Conservation (phyloP, 2,113 vertebrate genomes). For the Oryctolagus cuniculus region mOryCun1.1 NC_091443.1:57655001-57655500, state of each 20-base stretch:
- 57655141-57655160: conserved; percentile 80
- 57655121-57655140: conserved; percentile 81
- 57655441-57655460: conserved; percentile 81
- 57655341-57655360: conserved; percentile 76
- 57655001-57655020: conserved; percentile 88
- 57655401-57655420: conserved; percentile 82
- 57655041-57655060: conserved; percentile 81
- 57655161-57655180: conserved; percentile 80
- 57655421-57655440: conserved; percentile 88
- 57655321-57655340: conserved; percentile 77
- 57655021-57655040: conserved; percentile 84
- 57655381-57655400: conserved; percentile 69
- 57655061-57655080: conserved; percentile 83
- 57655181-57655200: conserved; percentile 79
- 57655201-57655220: conserved; percentile 82
- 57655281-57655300: conserved; percentile 85
- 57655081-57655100: conserved; percentile 78
- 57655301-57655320: conserved; percentile 86
- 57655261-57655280: conserved; percentile 85
- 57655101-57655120: conserved; percentile 58
- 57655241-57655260: conserved; percentile 84
- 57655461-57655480: conserved; percentile 79
- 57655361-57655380: conserved; percentile 58
- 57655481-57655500: conserved; percentile 76
- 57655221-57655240: conserved; percentile 80